These are phyloP conservation scores for Schizaphis graminum DNA, from an alignment of 2,888 invertebrate species.

Conservation along the genomic window DNA sequence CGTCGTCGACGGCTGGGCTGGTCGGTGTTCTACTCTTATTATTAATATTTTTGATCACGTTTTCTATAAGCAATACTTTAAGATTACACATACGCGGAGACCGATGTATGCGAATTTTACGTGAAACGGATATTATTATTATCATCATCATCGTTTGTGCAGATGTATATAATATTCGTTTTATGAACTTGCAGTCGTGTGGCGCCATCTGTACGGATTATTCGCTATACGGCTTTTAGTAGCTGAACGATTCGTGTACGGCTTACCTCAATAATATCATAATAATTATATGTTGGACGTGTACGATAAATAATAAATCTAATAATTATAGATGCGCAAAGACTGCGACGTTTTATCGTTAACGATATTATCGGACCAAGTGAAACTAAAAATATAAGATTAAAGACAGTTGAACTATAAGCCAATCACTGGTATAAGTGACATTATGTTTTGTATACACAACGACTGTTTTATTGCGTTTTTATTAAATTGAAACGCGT, in stretches of 20 bases:
- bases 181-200: background rate
- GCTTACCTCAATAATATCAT: background rate
- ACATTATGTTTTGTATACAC: background rate
- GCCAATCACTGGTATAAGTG: background rate
- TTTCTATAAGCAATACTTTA: background rate
- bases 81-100: background rate
- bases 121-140: background rate
- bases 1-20: background rate
- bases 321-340: background rate
- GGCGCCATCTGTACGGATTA: background rate
- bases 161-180: background rate
- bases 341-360: background rate
- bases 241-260: background rate
- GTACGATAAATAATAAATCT: background rate
- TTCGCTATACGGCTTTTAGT: background rate
- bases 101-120: background rate
- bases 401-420: background rate
- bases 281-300: background rate
- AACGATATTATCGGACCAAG: background rate
- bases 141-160: background rate
- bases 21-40: background rate
- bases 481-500: background rate
- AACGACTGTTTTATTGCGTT: background rate
- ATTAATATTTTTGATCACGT: background rate
- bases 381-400: background rate